Evolutionary conservation across 1,140 invertebrate genomes (phyloP), one percentile per base, ranked within the genome.

Genomic region (Glossosoma conforme): DNA sequence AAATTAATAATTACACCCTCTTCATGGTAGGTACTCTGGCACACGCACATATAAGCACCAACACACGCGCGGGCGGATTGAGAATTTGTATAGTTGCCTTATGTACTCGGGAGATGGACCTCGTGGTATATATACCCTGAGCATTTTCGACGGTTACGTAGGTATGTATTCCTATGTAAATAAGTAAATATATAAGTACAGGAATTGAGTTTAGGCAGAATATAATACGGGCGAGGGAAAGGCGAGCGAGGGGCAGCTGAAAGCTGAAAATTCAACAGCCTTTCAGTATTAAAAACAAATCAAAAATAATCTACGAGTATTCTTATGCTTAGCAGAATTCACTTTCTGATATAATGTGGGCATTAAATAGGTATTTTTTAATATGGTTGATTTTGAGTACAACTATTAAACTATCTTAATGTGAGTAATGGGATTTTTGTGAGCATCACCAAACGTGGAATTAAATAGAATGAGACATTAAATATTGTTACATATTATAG

Each of bases 181-280:
- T 52, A 45, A 52, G 43, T 52, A 52, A 44, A 52, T 52, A 52
- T 44, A 44, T 52, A 45, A 52, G 50, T 52, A 50, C 40, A 50
- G 47, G 47, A 50, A 50, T 50, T 50, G 47, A 50, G 47, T 50
- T 50, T 45, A 43, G 50, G 44, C 42, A 37, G 42, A 52, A 44
- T 33, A 40, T 44, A 30, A 38, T 44, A 52, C 50, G 28, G 13
- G 9, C 20, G 1, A n/a, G 25, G 24, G 19, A 44, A 21, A 11
- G 13, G 41, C 44, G 20, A 36, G 43, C 37, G 19, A 25, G 28
- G 21, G 24, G 41, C 47, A 37, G 19, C 46, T 17, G 19, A 17
- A 25, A 4, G 15, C 24, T 24, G 19, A 24, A 14, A 14, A 17
- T 28, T 28, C n/a, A 25, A 28, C 22, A 28, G 21, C 21, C 24